These are phyloP conservation scores for Ramphastos sulfuratus DNA, from an alignment of 2,113 vertebrate genomes.

Conservation along the genomic window DNA sequence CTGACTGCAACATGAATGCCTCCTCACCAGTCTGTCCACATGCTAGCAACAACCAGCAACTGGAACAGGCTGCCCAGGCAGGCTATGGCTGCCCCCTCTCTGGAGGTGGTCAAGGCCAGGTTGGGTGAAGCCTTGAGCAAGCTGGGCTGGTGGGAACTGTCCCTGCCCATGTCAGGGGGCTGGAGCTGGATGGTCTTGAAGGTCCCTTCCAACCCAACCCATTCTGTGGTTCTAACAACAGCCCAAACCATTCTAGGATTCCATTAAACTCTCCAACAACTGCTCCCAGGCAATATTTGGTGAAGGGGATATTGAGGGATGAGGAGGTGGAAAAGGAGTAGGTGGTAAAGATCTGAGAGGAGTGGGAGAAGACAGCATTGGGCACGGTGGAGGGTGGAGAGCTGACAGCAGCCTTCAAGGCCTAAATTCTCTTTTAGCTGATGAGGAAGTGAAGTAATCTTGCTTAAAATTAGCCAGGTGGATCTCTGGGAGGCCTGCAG, in stretches of 20 bases:
- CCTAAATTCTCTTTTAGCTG: not conserved
- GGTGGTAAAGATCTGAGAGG: not conserved
- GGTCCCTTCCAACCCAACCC: too few species aligned
- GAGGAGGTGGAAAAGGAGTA: not conserved
- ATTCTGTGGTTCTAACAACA: too few species aligned
- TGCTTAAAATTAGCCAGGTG: slow-evolving; percentile 9
- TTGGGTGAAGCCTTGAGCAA: too few species aligned
- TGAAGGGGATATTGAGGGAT: not conserved
- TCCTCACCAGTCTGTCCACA: not conserved
- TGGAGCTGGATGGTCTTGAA: too few species aligned
- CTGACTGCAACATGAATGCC: too few species aligned
- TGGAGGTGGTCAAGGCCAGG: too few species aligned
- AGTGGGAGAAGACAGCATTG: not conserved
- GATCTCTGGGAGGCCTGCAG: not conserved
- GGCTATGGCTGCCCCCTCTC: too few species aligned
- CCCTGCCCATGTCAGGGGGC: too few species aligned
- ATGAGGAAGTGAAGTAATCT: slow-evolving; percentile 34
- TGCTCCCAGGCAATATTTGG: not conserved
- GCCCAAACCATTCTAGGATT: too few species aligned
- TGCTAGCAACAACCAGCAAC: not conserved
- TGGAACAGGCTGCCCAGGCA: too few species aligned
- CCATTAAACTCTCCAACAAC: not conserved
- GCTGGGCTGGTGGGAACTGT: too few species aligned
- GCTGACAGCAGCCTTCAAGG: slow-evolving; percentile 10
- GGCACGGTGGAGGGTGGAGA: not conserved